Evolutionary conservation across 2,888 invertebrate genomes (phyloP), one percentile per base, ranked within the genome.

Genomic region (Apamea monoglypha): DNA sequence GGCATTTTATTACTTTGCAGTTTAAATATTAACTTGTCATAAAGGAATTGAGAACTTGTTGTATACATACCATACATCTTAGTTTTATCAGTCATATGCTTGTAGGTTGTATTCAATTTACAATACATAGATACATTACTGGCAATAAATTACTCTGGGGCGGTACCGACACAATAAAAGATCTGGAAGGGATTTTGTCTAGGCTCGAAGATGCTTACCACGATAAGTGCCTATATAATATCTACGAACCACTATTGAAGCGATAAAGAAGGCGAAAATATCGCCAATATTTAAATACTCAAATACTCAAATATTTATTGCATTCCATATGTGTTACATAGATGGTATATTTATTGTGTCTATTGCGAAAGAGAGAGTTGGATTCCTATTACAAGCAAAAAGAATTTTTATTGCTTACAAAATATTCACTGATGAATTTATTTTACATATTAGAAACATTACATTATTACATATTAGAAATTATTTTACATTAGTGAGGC

Each of bases 141-240:
- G 81, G 3, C 29, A 32, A 40, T 29, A 47, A 75, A 68, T 63
- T 75, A 75, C 61, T 63, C n/a, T 47, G 36, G 32, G 36, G 2
- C 29, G 66, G n/a, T 71, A 77, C 59, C 59, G 67, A 47, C 25
- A 53, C 50, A 61, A 61, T 59, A 71, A 21, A 53, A 64, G 76
- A 84, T 84, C n/a, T n/a, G n/a, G n/a, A n/a, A n/a, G n/a, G n/a
- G n/a, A n/a, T n/a, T n/a, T n/a, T n/a, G n/a, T n/a, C n/a, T n/a
- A n/a, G n/a, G n/a, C n/a, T n/a, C n/a, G n/a, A 63, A 72, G 75
- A 84, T 76, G 73, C 10, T 73, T 72, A 75, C 50, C 21, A 64
- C 7, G 81, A 75, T 80, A 84, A 75, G 40, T 84, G 59, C 32
- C 16, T 64, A 66, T 25, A 56, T 63, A 71, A 64, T 44, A 71